Percentiles rank a stretch among this genome's conserved stretches.
These are phyloP conservation scores for Baronia brevicornis DNA, from an alignment of 2,888 invertebrate species.

Conservation along the genomic window DNA sequence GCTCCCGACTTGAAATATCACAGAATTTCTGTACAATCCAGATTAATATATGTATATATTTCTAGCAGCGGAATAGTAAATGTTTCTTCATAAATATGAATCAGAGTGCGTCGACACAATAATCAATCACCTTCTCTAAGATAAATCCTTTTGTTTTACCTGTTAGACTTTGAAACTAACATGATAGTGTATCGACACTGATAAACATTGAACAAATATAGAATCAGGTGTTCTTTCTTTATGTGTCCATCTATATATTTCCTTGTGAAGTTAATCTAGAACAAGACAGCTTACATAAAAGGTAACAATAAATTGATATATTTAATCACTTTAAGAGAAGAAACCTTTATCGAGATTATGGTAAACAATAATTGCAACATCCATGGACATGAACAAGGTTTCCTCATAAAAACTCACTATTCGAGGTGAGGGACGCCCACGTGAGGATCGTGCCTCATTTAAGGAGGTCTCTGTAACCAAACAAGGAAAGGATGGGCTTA, in stretches of 20 bases:
- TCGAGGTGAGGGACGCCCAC: slow-evolving; percentile 54
- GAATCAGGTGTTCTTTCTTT: too few relatives aligned
- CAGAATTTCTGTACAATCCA: slow-evolving; percentile 45
- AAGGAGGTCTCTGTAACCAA: slow-evolving; percentile 44
- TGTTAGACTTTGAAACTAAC: slow-evolving; percentile 9
- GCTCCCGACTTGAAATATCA: slow-evolving; percentile 61
- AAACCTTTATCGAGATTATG: slow-evolving; percentile 19
- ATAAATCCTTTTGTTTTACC: slow-evolving; percentile 16
- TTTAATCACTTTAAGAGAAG: too few relatives aligned
- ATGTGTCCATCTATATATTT: too few relatives aligned
- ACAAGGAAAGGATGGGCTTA: slow-evolving; percentile 34
- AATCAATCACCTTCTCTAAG: slow-evolving; percentile 19
- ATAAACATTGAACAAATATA: too few relatives aligned
- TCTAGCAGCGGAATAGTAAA: slow-evolving; percentile 14
- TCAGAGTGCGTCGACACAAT: slow-evolving; percentile 10
- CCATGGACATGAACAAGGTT: slow-evolving; percentile 46
- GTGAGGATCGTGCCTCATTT: slow-evolving; percentile 50
- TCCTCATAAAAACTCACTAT: slow-evolving; percentile 40
- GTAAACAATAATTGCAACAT: slow-evolving; percentile 44
- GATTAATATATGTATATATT: slow-evolving; percentile 40
- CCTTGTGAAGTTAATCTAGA: too few relatives aligned
- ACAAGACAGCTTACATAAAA: neutral
- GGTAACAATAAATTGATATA: neutral
- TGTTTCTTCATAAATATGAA: slow-evolving; percentile 15
- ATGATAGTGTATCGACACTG: slow-evolving; percentile 11